Evolutionary conservation across 2,797 vertebrate species (phyloP), one percentile per base, ranked within the genome.

Genomic region (Avahi laniger): DNA sequence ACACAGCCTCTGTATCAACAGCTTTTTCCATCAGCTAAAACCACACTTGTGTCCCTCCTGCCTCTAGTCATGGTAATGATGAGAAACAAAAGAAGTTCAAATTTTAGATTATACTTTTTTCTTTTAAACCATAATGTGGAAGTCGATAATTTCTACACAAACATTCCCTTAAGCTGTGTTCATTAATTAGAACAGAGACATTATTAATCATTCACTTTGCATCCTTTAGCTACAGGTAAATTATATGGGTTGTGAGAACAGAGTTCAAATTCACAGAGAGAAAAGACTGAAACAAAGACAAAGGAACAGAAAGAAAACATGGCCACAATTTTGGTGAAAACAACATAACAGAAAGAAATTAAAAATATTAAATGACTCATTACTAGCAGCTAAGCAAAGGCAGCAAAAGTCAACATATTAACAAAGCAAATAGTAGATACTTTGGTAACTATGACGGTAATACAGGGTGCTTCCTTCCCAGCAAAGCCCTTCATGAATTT

Each of bases 91-190:
- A 63, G 22, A 41, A 91, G 33, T 15, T 97, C 72, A 67, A 91
- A 76, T 87, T 91, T 85, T 46, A 65, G 63, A 85, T 92, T 63
- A 91, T 26, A 76, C 38, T 63, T 95, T 33, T 86, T 24, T 78
- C 59, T 92, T 97, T 95, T 67, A 93, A 93, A 57, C 35, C 63
- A 92, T 46, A 92, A 76, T 33, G 61, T 5, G 35, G 50, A 94
- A 95, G 43, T 93, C 57, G 80, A 52, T 89, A 75, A 90, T 57
- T 57, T 96, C 41, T 91, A 89, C 35, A 93, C n/a, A 92, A 41
- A 38, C 33, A 73, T 12, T 33, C 50, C 54, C 33, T 85, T 57
- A 94, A 84, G 41, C 20, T 50, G 54, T 38, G 43, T 52, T 52
- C 43, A 86, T 72, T 92, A 92, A 87, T 65, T 75, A 67, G 24